Evolutionary conservation across 2,113 vertebrate genomes (phyloP).

Genomic region (Psilopogon haemacephalus): DNA sequence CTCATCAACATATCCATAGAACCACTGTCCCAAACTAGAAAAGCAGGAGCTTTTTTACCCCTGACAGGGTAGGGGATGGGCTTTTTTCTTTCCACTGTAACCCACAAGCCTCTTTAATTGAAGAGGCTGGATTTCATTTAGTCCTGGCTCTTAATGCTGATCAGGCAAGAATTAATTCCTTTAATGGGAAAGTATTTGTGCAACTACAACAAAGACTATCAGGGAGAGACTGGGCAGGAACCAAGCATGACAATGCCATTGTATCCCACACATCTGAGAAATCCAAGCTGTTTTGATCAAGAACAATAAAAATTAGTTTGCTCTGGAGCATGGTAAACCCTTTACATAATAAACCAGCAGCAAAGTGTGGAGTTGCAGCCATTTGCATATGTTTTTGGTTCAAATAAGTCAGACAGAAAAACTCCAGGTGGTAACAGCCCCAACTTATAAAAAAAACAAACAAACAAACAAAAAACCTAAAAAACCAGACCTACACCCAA

Average conservation of each 20-base stretch:
- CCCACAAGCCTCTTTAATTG: not conserved
- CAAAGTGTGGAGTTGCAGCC: not conserved
- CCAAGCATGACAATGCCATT: not conserved
- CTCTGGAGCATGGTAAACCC: not conserved
- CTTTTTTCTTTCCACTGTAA: not conserved
- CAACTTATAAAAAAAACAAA: not conserved
- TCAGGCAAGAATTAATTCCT: not conserved
- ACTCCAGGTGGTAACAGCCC: not conserved
- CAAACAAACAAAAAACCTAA: too few species aligned
- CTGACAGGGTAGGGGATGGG: not conserved
- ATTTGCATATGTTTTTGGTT: not conserved
- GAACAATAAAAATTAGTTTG: not conserved
- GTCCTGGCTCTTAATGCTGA: conserved; percentile 15
- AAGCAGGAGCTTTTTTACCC: not conserved
- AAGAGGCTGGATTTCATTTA: conserved; percentile 13
- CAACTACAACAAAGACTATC: not conserved
- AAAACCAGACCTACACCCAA: not conserved
- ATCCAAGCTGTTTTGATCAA: not conserved
- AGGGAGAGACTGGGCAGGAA: not conserved
- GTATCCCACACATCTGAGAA: not conserved
- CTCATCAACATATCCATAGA: too few species aligned
- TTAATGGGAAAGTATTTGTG: conserved; percentile 27
- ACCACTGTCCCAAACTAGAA: not conserved
- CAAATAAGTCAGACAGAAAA: not conserved
- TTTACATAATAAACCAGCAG: not conserved